Evolutionary conservation across 2,888 invertebrate species (phyloP), one percentile per base, ranked within the genome.

Genomic region (Anoncus sp.): DNA sequence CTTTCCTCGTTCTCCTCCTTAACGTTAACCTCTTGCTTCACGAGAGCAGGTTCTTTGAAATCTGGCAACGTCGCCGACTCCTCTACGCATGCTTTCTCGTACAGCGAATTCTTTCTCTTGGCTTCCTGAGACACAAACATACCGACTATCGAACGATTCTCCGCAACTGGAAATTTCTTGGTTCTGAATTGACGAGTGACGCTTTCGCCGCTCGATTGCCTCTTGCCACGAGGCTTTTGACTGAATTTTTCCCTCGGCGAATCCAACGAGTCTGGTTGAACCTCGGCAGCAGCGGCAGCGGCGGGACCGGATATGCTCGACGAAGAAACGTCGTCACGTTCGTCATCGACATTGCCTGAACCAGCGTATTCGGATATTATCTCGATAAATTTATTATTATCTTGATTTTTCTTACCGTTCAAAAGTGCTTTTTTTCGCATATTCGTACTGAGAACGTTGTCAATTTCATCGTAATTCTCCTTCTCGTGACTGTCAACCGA

Each of bases 1-100:
- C 67, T 69, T 65, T 74, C 85, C 89, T 91, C 90, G 87, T 91
- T 90, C 75, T 91, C 90, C 87, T 91, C 90, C 75, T 85, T 89
- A 84, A 79, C 80, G 27, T 77, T 57, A 57, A 77, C 76, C 66
- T 85, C 79, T 24, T n/a, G 60, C 14, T 38, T n/a, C n/a, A n/a
- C 59, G 63, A 65, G 59, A 24, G 57, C 65, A 60, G 77, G 75
- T 14, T 70, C 84, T 73, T 77, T 80, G 69, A 74, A 59, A 31
- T 35, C 49, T 27, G 75, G 60, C 22, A 27, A 49, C 24, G 35
- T 45, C 10, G 49, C 60, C 53, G 59, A 12, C 20, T 72, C 67
- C n/a, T 67, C 40, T 31, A 20, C 66, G 4, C 22, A 10, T 49
- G 27, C 16, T 18, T 38, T 47, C 10, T 53, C 38, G 0, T n/a